Conservation (phyloP, 2,888 invertebrate genomes). For the Unio pictorum region DNA sequence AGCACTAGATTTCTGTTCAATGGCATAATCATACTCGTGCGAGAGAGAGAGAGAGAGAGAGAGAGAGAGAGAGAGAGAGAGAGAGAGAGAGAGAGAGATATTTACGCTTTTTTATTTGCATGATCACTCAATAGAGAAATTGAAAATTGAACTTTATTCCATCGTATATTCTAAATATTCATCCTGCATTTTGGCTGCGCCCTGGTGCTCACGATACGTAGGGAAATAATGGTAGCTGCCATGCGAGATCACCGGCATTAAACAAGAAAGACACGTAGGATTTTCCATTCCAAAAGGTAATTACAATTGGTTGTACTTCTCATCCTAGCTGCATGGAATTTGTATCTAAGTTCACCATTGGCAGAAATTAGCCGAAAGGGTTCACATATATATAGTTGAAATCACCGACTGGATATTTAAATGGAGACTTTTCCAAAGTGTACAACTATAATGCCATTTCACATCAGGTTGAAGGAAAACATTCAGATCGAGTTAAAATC, state of each 20-base stretch:
- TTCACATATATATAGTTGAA: slow-evolving; percentile 23
- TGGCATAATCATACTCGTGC: too few species aligned
- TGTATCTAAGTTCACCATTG: slow-evolving; percentile 30
- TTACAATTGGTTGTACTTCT: slow-evolving; percentile 29
- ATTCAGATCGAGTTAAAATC: slow-evolving; percentile 11
- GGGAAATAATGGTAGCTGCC: slow-evolving; percentile 2
- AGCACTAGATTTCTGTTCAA: too few species aligned
- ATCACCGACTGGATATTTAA: slow-evolving; percentile 32
- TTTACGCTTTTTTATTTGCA: too few species aligned
- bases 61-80: too few species aligned
- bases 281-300: slow-evolving; percentile 26
- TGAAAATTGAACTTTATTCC: background rate
- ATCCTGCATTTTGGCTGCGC: slow-evolving; percentile 31
- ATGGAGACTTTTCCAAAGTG: slow-evolving; percentile 22
- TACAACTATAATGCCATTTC: slow-evolving; percentile 16
- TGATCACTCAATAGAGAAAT: too few species aligned
- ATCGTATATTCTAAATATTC: slow-evolving; percentile 10
- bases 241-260: slow-evolving; percentile 13
- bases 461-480: slow-evolving; percentile 8
- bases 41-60: too few species aligned
- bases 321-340: slow-evolving; percentile 25
- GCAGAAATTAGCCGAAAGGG: slow-evolving; percentile 27
- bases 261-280: slow-evolving; percentile 20
- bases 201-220: slow-evolving; percentile 11
- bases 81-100: too few species aligned